phyloP scores from a whole-genome alignment of 2,113 vertebrate species.

The Plectropomus leopardus region DNA sequence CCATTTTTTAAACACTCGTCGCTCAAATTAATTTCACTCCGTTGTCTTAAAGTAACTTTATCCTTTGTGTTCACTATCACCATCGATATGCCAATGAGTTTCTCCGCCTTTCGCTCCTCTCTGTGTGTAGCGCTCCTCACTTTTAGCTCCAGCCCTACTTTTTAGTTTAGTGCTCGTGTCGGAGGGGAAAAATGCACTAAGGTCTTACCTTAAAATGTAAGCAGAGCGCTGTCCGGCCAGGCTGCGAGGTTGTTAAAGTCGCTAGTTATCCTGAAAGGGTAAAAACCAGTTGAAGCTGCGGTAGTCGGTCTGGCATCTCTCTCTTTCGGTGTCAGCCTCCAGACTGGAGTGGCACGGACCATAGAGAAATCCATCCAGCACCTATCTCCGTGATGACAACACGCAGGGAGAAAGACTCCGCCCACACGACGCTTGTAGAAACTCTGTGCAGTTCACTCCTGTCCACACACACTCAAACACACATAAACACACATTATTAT shows the following conservation, averaged over 20 bases:
- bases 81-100: constrained; percentile 18
- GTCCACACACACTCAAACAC: neutral
- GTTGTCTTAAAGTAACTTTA: constrained; percentile 61
- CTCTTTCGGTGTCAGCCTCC: constrained; percentile 65
- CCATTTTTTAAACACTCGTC: neutral
- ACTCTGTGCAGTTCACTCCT: neutral
- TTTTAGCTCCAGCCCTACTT: constrained; percentile 49
- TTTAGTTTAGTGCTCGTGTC: constrained; percentile 32
- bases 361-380: constrained; percentile 64
- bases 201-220: constrained; percentile 54
- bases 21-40: neutral
- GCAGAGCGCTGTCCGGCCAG: constrained; percentile 19
- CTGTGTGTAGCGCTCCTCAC: constrained; percentile 39
- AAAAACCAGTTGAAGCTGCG: constrained; percentile 19
- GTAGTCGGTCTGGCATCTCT: constrained; percentile 51
- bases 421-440: constrained; percentile 47
- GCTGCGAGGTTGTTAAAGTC: neutral
- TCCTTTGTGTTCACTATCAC: constrained; percentile 50
- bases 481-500: neutral
- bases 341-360: constrained; percentile 68
- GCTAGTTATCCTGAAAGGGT: constrained; percentile 65
- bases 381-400: constrained; percentile 72
- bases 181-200: neutral
- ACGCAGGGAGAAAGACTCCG: constrained; percentile 62
- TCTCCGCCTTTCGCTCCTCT: neutral